Evolutionary conservation across 2,888 invertebrate genomes (phyloP).

Genomic region (Exocentrus adspersus): DNA sequence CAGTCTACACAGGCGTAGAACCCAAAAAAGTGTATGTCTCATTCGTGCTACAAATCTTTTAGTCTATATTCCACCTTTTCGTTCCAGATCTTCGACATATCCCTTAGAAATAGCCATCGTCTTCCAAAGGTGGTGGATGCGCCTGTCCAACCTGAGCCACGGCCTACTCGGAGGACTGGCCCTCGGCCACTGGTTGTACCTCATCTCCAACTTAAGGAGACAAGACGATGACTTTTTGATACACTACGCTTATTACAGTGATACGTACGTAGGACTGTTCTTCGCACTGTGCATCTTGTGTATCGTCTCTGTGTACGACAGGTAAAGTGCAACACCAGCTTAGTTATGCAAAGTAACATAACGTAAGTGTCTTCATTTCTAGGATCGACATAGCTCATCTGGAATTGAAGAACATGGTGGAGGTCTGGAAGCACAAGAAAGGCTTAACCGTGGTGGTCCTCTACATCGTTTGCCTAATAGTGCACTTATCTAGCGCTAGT

Average conservation of each 20-base stretch:
- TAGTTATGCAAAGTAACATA: no score
- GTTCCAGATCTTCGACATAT: constrained; percentile 43
- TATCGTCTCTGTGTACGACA: constrained; percentile 69
- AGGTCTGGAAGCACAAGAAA: constrained; percentile 54
- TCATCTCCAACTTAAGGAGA: constrained; percentile 65
- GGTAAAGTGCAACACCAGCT: constrained; percentile 61
- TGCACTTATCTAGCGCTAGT: constrained; percentile 57
- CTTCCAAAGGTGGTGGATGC: constrained; percentile 67
- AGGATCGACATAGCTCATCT: constrained; percentile 60
- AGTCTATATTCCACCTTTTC: background rate
- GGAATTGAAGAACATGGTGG: constrained; percentile 49
- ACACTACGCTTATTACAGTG: constrained; percentile 60
- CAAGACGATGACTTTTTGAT: constrained; percentile 56
- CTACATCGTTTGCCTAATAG: constrained; percentile 55
- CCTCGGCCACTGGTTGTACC: constrained; percentile 69
- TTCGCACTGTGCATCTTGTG: constrained; percentile 70
- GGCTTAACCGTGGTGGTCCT: constrained; percentile 55
- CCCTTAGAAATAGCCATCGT: constrained; percentile 68
- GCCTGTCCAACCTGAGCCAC: constrained; percentile 68
- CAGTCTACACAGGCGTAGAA: no score
- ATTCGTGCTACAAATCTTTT: background rate
- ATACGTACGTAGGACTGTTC: constrained; percentile 63
- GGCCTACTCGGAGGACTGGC: constrained; percentile 70
- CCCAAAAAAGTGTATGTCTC: background rate
- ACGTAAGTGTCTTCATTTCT: constrained; percentile 42